Evolutionary conservation across 2,888 invertebrate species (phyloP).

Genomic region (Caenorhabditis uteleia): DNA sequence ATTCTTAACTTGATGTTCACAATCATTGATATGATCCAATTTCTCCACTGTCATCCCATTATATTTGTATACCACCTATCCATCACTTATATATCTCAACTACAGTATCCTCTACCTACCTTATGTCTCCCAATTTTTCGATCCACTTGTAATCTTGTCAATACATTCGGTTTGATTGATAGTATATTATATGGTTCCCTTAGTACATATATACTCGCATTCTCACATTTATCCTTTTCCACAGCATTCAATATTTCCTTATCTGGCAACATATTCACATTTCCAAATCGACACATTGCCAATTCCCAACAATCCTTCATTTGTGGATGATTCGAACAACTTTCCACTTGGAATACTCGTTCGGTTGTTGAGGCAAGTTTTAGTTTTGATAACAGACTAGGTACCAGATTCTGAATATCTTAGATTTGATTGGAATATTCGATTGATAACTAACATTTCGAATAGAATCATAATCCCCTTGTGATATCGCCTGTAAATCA

Average conservation of each 20-base stretch:
- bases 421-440: no score
- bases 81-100: no score
- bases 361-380: slow-evolving; percentile 3
- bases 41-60: no score
- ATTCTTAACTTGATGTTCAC: no score
- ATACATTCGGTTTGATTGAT: slow-evolving; percentile 12
- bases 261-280: slow-evolving; percentile 4
- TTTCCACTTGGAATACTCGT: slow-evolving; percentile 16
- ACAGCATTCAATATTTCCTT: slow-evolving; percentile 12
- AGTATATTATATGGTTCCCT: slow-evolving; percentile 21
- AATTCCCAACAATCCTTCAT: slow-evolving; percentile 29
- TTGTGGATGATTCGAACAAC: slow-evolving; percentile 18
- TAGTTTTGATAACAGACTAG: background rate
- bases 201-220: slow-evolving; percentile 17
- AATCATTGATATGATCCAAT: no score
- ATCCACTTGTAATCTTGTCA: slow-evolving; percentile 16
- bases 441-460: no score
- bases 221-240: slow-evolving; percentile 23
- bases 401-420: background rate
- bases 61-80: no score
- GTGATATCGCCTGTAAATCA: no score
- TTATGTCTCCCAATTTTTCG: slow-evolving; percentile 12
- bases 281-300: slow-evolving; percentile 11
- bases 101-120: no score
- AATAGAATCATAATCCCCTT: no score